Evolutionary conservation across 2,113 vertebrate species (phyloP).

Genomic region (Gallinago paraguaiae): DNA sequence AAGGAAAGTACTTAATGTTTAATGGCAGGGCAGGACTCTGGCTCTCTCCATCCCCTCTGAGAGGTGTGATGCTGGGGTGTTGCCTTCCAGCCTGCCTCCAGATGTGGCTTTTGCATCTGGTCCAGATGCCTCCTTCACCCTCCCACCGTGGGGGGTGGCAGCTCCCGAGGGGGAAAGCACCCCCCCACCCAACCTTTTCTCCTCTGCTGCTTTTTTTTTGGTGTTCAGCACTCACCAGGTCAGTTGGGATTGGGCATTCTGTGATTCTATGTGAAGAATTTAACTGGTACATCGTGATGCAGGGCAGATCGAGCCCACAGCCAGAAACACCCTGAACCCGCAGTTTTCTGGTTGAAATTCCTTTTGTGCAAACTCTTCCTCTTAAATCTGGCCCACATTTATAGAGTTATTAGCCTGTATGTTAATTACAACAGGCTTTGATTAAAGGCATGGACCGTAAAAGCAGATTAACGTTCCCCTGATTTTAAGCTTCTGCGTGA

Average conservation of each 20-base stretch:
- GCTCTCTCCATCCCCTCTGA: neutral
- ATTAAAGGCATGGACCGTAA: neutral
- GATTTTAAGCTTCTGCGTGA: neutral
- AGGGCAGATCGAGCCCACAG: neutral
- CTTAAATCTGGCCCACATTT: neutral
- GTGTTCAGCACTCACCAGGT: rapidly evolving
- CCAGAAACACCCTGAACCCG: neutral
- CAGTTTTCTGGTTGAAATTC: neutral
- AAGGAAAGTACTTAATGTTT: neutral
- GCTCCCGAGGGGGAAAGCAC: neutral
- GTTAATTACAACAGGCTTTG: neutral
- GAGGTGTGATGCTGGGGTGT: rapidly evolving
- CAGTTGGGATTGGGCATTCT: rapidly evolving
- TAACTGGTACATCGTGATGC: rapidly evolving
- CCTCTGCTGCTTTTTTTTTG: neutral
- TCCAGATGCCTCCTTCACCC: neutral
- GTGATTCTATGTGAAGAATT: neutral
- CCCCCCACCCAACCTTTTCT: neutral
- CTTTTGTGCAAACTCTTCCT: neutral
- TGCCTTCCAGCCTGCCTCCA: neutral
- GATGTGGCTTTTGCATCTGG: neutral
- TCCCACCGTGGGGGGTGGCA: rapidly evolving
- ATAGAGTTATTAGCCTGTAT: neutral
- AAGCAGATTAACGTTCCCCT: neutral
- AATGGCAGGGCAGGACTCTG: neutral